Evolutionary conservation across 2,888 invertebrate genomes (phyloP), one percentile per base, ranked within the genome.

Genomic region (Metacarcinus magister): DNA sequence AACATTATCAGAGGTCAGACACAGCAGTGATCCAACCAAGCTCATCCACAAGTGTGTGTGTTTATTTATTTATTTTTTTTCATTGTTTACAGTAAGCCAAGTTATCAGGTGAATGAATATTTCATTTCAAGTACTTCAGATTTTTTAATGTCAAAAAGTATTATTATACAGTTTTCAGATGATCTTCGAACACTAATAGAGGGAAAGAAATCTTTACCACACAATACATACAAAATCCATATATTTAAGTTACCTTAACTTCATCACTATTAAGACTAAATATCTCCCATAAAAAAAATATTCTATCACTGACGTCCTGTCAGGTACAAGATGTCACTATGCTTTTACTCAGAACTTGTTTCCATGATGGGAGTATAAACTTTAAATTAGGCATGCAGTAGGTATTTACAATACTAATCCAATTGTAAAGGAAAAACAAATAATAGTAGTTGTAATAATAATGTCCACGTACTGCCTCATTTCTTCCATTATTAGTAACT

Each of bases 141-240:
- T 75, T 28, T 75, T 75, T 75, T 75, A 75, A 75, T 75, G 75
- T 75, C 28, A 75, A 75, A 75, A 75, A 75, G n/a, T 75, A 75
- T 7, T n/a, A n/a, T 75, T 54, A 54, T 75, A 75, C 75, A 75
- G 60, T 75, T 75, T 28, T 75, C 75, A 75, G 75, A 60, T 23
- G 23, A 60, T 75, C 75, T 75, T 75, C 7, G 8, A 75, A 75
- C 28, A 75, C 28, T 0, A 75, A 1, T 75, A 75, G 75, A 75
- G 75, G 2, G 8, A n/a, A 75, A 75, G 23, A 75, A 28, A 28
- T 75, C 75, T 7, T 7, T 75, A 28, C 1, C 23, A 75, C 28
- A 75, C 75, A 75, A 28, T 75, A 75, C 75, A 75, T 75, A 75
- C 75, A 75, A 75, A 75, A 75, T 75, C 28, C 28, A 75, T 75